Base-by-base conservation (phyloP, 2,113 vertebrate species). In the Otus sunia region DNA sequence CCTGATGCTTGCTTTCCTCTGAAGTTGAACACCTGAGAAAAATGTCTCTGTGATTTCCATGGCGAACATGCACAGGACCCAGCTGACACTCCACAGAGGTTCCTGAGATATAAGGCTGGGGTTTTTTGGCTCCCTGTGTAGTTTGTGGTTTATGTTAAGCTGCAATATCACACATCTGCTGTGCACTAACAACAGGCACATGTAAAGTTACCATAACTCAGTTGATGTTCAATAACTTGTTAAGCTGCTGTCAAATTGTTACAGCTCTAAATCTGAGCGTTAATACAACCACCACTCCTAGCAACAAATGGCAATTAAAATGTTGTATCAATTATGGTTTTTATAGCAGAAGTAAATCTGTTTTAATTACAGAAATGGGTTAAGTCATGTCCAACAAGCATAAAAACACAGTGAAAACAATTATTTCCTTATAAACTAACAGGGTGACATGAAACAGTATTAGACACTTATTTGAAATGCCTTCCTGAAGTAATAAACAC, bases 361-460 rank as follows among this genome's bases (percentile, higher is more conserved):
- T 73, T 95, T 95, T 88, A 95, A 91, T 91, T 94, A 97, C 63
- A 80, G 72, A 91, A 95, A 50, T 74, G 50, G 71, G 32, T 94
- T 73, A 86, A 76, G 15, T 29, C 39, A 36, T 69, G 64, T 73
- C 67, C 71, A 83, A 62, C 16, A 92, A 58, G 45, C 83, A 69
- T 34, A 66, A 90, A 95, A 92, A 3, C 19, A 11, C 17, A 29
- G 16, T 72, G 74, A 88, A 90, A 93, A 34, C 3, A 19, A 67
- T 21, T 79, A 45, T 88, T 87, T 92, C 23, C 34, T 85, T 88
- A 67, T 72, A 93, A 93, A 82, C 34, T 56, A 92, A 43, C 19
- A 58, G 73, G 11, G 50, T 83, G 64, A 76, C 47, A 29, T 62
- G 53, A 69, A 90, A 43, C 34, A 56, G 23, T 56, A 83, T 50